Percentiles rank a stretch among this genome's conserved stretches.
These are phyloP conservation scores for Dermolepida albohirtum DNA, from an alignment of 2,888 invertebrate genomes.

Conservation along the genomic window DNA sequence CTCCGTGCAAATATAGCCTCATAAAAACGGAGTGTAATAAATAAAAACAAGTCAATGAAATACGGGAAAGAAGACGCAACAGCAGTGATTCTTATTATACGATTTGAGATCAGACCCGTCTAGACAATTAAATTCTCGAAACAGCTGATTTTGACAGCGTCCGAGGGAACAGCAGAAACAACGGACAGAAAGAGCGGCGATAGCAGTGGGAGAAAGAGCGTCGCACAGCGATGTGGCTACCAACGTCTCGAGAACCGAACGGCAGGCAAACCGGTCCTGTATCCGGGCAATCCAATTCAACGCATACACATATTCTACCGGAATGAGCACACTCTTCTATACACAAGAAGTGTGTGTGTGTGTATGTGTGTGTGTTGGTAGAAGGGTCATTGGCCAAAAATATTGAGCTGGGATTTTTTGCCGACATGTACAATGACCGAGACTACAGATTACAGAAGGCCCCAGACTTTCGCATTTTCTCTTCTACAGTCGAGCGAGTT, in stretches of 20 bases:
- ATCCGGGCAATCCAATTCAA: slow-evolving; percentile 5
- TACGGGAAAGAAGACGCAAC: too few species aligned
- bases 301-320: not conserved
- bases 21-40: too few species aligned
- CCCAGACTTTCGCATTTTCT: slow-evolving; percentile 3
- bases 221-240: too few species aligned
- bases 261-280: slow-evolving; percentile 18
- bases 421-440: too few species aligned
- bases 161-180: slow-evolving; percentile 1
- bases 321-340: not conserved
- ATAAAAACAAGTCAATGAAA: too few species aligned
- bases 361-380: too few species aligned
- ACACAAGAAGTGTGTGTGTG: too few species aligned
- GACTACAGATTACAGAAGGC: too few species aligned
- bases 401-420: slow-evolving; percentile 14
- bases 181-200: not conserved
- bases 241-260: not conserved
- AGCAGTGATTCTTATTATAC: too few species aligned
- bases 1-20: too few species aligned
- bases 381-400: slow-evolving; percentile 36
- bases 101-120: not conserved
- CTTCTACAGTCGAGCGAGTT: not conserved
- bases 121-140: slow-evolving; percentile 1
- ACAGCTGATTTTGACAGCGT: slow-evolving; percentile 39
- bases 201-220: not conserved